These are phyloP conservation scores for Drosophila longiperda DNA, from an alignment of 2,888 invertebrate genomes.

Conservation along the genomic window DNA sequence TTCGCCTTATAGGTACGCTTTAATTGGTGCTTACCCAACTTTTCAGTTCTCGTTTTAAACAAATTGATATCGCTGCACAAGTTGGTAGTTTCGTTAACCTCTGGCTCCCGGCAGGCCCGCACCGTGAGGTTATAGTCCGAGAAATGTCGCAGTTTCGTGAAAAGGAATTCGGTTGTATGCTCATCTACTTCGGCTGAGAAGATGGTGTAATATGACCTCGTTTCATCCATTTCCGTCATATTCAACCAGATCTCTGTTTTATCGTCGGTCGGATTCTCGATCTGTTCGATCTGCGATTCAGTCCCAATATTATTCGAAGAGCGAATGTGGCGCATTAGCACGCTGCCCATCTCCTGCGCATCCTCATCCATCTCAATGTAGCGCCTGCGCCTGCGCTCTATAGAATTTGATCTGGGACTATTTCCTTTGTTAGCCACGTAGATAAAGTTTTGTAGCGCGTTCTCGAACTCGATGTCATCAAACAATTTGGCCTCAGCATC, in stretches of 20 bases:
- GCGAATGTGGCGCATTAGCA: constrained; percentile 75
- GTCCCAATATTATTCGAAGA: constrained; percentile 17
- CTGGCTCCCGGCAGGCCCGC: constrained; percentile 89
- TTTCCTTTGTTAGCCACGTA: constrained; percentile 82
- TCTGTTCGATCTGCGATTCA: background rate
- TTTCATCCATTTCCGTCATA: constrained; percentile 79
- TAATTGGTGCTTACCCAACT: constrained; percentile 78
- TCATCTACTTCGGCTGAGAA: constrained; percentile 71
- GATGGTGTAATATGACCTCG: constrained; percentile 54
- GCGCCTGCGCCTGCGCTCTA: constrained; percentile 54
- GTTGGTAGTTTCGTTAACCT: constrained; percentile 11
- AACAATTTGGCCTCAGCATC: constrained; percentile 86
- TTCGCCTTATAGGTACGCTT: background rate
- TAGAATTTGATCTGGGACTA: constrained; percentile 8
- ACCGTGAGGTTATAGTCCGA: constrained; percentile 91
- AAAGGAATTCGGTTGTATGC: constrained; percentile 85
- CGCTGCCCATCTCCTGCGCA: constrained; percentile 51
- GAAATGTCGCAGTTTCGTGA: constrained; percentile 90
- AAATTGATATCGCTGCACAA: constrained; percentile 87
- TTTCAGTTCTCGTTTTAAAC: constrained; percentile 86
- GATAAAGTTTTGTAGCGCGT: constrained; percentile 92
- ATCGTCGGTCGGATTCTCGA: background rate
- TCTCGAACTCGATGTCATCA: constrained; percentile 90
- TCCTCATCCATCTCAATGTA: constrained; percentile 38
- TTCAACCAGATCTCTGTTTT: constrained; percentile 32